These are phyloP conservation scores for Danionella dracula DNA, from an alignment of 2,797 vertebrate species.

Conservation along the genomic window DNA sequence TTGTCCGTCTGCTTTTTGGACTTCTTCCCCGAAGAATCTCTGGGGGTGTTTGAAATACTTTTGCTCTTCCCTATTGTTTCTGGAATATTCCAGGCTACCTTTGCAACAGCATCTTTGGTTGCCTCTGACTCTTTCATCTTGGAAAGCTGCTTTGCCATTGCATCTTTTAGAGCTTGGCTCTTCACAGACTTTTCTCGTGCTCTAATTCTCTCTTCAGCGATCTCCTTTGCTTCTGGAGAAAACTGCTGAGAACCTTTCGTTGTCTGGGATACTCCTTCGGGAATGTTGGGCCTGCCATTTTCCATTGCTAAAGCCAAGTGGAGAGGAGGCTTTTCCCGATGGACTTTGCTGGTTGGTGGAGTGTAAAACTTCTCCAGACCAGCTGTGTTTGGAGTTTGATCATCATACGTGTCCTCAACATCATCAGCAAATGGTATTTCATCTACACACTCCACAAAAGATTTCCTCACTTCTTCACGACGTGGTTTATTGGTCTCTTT, in stretches of 20 bases:
- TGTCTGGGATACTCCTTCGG: constrained; percentile 49
- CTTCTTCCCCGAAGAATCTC: constrained; percentile 68
- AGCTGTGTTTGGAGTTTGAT: constrained; percentile 79
- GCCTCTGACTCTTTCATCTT: constrained; percentile 87
- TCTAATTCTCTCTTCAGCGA: constrained; percentile 89
- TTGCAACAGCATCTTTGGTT: constrained; percentile 57
- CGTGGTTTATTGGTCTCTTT: constrained; percentile 63
- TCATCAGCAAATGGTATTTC: constrained; percentile 98
- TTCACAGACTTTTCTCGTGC: constrained; percentile 90
- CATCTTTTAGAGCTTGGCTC: constrained; percentile 87
- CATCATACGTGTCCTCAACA: constrained; percentile 86
- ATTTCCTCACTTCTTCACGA: constrained; percentile 74
- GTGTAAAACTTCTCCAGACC: constrained; percentile 77
- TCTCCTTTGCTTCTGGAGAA: constrained; percentile 87
- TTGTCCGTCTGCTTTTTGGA: constrained; percentile 63
- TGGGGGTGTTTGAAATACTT: constrained; percentile 63
- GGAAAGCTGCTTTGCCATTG: constrained; percentile 87
- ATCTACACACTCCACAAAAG: constrained; percentile 91
- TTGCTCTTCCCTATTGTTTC: constrained; percentile 59
- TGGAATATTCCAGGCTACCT: constrained; percentile 59
- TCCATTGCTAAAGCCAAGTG: constrained; percentile 74
- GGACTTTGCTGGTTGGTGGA: constrained; percentile 76
- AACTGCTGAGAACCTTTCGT: constrained; percentile 71
- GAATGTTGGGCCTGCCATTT: constrained; percentile 75
- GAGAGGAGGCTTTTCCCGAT: constrained; percentile 59